Evolutionary conservation across 2,113 vertebrate species (phyloP).

Genomic region (Stigmatopora argus): DNA sequence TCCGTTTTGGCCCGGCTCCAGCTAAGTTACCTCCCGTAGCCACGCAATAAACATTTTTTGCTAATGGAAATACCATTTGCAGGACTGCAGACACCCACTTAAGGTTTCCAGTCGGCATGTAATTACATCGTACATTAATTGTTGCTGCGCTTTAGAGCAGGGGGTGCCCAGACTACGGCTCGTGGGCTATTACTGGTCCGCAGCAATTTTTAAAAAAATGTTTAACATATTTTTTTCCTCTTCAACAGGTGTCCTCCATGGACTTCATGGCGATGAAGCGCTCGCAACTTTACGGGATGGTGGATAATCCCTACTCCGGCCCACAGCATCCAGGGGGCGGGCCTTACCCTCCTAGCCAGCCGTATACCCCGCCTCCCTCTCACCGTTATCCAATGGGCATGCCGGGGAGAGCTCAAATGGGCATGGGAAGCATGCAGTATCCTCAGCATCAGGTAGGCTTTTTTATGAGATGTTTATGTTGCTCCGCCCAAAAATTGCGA

Average conservation of each 20-base stretch:
- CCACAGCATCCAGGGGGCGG: slow-evolving; percentile 78
- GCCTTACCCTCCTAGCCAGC: slow-evolving; percentile 82
- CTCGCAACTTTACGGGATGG: slow-evolving; percentile 89
- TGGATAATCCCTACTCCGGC: slow-evolving; percentile 82
- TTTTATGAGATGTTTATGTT: no score
- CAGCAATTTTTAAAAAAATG: background rate
- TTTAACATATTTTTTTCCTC: slow-evolving; percentile 5
- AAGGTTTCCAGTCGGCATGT: slow-evolving; percentile 40
- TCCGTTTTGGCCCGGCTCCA: slow-evolving; percentile 44
- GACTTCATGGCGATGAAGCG: slow-evolving; percentile 97
- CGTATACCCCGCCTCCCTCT: slow-evolving; percentile 82
- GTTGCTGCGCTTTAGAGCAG: slow-evolving; percentile 24
- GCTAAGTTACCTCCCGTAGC: slow-evolving; percentile 34
- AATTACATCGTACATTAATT: slow-evolving; percentile 44
- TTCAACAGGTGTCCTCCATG: slow-evolving; percentile 84
- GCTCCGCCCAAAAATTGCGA: no score
- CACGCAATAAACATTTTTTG: slow-evolving; percentile 47
- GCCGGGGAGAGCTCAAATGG: slow-evolving; percentile 82
- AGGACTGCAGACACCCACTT: slow-evolving; percentile 46
- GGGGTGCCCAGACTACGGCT: no score
- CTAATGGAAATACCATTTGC: slow-evolving; percentile 43
- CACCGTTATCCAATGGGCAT: slow-evolving; percentile 90
- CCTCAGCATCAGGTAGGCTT: slow-evolving; percentile 87
- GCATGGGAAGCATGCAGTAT: slow-evolving; percentile 87
- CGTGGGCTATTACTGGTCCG: background rate